Evolutionary conservation across 2,888 invertebrate species (phyloP).

Genomic region (Ceriagrion tenellum): DNA sequence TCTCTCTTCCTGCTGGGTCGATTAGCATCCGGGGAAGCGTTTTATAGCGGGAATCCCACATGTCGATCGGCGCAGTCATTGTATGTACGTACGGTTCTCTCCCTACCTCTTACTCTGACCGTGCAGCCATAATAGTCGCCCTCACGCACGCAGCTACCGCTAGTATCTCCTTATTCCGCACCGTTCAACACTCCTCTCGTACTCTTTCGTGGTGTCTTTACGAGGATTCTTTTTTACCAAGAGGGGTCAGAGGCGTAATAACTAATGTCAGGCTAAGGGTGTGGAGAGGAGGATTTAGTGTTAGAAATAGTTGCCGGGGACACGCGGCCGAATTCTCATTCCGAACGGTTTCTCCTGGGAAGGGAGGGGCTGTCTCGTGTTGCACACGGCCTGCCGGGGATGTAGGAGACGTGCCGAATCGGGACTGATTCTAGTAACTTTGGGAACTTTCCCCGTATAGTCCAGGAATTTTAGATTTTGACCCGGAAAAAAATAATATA

Average conservation of each 20-base stretch:
- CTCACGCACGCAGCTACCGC: background rate
- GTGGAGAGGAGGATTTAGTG: background rate
- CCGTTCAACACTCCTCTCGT: background rate
- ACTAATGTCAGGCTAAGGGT: background rate
- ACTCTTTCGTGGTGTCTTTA: background rate
- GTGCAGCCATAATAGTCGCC: background rate
- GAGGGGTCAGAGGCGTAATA: background rate
- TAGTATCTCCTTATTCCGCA: background rate
- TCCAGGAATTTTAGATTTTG: too few species aligned
- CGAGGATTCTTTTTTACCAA: background rate
- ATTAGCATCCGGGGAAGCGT: background rate
- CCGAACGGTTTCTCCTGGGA: background rate
- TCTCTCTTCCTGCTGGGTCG: background rate
- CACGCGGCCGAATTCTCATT: background rate
- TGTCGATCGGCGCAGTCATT: background rate
- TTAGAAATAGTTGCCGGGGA: background rate
- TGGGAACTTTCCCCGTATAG: too few species aligned
- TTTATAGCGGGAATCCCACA: background rate
- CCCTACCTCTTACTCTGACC: too few species aligned
- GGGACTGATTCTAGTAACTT: too few species aligned
- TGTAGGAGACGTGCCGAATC: background rate
- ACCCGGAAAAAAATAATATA: too few species aligned
- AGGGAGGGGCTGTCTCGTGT: background rate
- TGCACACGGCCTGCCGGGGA: background rate
- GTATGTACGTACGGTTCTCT: background rate